These are phyloP conservation scores for Chrysolina americana DNA, from an alignment of 2,888 invertebrate genomes.

Conservation along the genomic window DNA sequence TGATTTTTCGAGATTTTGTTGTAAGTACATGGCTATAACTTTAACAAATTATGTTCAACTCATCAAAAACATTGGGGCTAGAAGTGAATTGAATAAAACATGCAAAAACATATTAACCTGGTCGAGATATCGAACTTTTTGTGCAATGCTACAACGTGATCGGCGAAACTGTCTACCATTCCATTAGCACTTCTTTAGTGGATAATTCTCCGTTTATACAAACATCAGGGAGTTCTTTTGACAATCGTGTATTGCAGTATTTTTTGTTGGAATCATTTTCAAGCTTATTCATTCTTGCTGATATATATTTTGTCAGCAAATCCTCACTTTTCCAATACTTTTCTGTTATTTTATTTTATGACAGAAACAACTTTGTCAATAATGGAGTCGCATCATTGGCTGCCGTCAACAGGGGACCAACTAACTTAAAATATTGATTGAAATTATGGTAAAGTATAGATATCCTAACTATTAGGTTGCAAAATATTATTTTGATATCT, in stretches of 20 bases:
- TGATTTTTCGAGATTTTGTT: constrained; percentile 60
- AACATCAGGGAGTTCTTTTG: constrained; percentile 74
- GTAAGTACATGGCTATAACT: constrained; percentile 57
- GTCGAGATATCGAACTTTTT: constrained; percentile 74
- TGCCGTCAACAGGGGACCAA: background rate
- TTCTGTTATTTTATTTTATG: background rate
- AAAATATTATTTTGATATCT: background rate
- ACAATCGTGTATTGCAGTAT: constrained; percentile 72
- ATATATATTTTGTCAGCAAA: background rate
- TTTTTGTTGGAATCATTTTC: constrained; percentile 78
- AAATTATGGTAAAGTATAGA: background rate
- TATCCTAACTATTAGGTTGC: background rate
- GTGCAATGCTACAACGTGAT: constrained; percentile 62
- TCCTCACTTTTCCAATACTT: constrained; percentile 7
- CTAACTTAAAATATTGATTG: background rate
- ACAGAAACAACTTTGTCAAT: background rate
- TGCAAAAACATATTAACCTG: constrained; percentile 84
- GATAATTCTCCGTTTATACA: constrained; percentile 80
- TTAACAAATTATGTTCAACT: constrained; percentile 45
- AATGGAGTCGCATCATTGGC: constrained; percentile 28
- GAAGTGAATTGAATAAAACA: constrained; percentile 73
- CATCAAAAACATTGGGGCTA: constrained; percentile 45
- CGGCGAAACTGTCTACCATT: constrained; percentile 58
- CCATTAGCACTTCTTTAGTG: constrained; percentile 63
- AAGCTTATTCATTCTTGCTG: constrained; percentile 63